These are phyloP conservation scores for Siniperca undulata DNA, from an alignment of 2,797 vertebrate genomes.

Conservation along the genomic window DNA sequence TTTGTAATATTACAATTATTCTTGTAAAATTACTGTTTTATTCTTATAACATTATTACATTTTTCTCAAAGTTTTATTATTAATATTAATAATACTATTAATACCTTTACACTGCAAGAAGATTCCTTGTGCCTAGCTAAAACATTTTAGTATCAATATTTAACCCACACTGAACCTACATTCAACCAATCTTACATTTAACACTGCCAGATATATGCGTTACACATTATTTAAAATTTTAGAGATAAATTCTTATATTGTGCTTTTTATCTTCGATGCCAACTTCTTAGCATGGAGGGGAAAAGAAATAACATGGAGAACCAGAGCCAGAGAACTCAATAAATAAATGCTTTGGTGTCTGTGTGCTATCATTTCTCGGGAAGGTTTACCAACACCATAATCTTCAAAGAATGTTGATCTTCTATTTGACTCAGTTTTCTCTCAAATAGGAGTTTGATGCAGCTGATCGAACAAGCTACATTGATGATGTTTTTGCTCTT, in stretches of 20 bases:
- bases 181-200: not conserved
- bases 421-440: not conserved
- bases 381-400: not conserved
- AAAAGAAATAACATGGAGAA: not conserved
- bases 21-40: not conserved
- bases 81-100: no score
- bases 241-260: not conserved
- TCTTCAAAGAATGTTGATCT: not conserved
- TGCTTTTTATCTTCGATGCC: not conserved
- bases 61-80: not conserved
- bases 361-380: not conserved
- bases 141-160: not conserved
- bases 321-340: not conserved
- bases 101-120: not conserved
- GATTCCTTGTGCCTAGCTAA: not conserved
- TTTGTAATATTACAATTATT: not conserved
- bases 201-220: not conserved
- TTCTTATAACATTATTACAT: not conserved
- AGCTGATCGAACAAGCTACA: constrained; percentile 91
- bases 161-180: not conserved
- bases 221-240: no score
- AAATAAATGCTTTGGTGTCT: no score
- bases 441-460: constrained; percentile 77
- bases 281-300: not conserved
- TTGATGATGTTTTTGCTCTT: constrained; percentile 95